Base-by-base conservation (phyloP, 1,140 invertebrate genomes). In the Latrodectus geometricus region DNA sequence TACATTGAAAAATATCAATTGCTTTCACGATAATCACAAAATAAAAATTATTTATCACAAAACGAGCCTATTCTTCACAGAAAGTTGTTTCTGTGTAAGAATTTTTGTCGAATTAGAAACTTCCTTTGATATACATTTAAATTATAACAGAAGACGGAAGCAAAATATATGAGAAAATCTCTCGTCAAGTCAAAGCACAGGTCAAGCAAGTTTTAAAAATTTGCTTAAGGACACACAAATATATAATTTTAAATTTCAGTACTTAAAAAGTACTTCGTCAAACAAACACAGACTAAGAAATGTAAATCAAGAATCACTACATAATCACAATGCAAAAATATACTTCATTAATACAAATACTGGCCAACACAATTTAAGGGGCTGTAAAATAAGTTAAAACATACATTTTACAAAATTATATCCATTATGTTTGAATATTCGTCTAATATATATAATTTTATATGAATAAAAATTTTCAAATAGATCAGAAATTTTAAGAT, bases 241-340 rank as follows among this genome's bases (percentile, higher is more conserved):
- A 11, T 49, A 75, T 83, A 83, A 74, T 23, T 17, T 66, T 79
- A 78, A 70, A 70, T 48, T 77, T 85, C 83, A 77, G 83, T 86
- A 86, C 83, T 56, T 72, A 61, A 35, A 77, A 56, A 15, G 83
- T 86, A 86, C 83, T 70, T 77, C 83, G 83, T 86, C 83, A 86
- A 48, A 86, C 75, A 84, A 48, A 86, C 65, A 85, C 75, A 86
- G 0, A 66, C 21, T 14, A 73, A 49, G 52, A 20, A 56, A 73
- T 12, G 52, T 66, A 9, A 84, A 79, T 17, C 77, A 50, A 79
- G 77, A 49, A 68, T 76, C 12, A 75, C 68, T 49, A n/a, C 54
- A 48, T 77, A 86, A 86, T 86, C 83, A 86, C 83, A 86, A 54
- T 84, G 65, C 48, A 76, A 68, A 75, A 20, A 74, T 52, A 15